Conservation (phyloP, 2,888 invertebrate species). For the Ganaspis brasiliensis region DNA sequence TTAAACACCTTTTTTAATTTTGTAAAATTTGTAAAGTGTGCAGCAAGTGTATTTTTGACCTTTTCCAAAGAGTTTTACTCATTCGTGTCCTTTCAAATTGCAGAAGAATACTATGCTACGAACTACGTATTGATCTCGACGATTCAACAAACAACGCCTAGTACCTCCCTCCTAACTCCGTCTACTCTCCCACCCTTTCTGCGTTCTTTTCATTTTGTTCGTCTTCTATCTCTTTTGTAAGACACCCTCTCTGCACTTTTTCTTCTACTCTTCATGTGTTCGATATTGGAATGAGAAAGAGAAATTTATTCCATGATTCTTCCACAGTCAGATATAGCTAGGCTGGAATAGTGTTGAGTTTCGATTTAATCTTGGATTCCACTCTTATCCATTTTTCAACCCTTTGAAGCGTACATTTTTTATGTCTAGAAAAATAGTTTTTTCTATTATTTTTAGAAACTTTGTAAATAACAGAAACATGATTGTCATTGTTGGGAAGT, state of each 20-base stretch:
- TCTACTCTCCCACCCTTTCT: conserved; percentile 34
- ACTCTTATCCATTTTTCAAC: too few relatives aligned
- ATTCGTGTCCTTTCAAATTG: conserved; percentile 57
- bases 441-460: too few relatives aligned
- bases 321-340: conserved; percentile 5
- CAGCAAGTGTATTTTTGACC: too few relatives aligned
- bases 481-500: too few relatives aligned
- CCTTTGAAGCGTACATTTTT: too few relatives aligned
- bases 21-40: too few relatives aligned
- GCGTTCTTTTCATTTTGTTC: conserved; percentile 55
- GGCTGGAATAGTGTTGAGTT: neutral
- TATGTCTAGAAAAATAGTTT: too few relatives aligned
- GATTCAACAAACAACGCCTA: conserved; percentile 79
- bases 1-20: too few relatives aligned
- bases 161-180: conserved; percentile 66
- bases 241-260: conserved; percentile 61
- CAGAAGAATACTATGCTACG: conserved; percentile 62
- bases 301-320: neutral
- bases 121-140: conserved; percentile 77
- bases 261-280: conserved; percentile 50
- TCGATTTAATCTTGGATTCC: neutral
- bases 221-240: conserved; percentile 53
- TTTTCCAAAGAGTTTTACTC: conserved; percentile 21
- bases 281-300: conserved; percentile 18
- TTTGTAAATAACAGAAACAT: too few relatives aligned